phyloP scores from a whole-genome alignment of 2,888 invertebrate genomes.

The Orthosia gothica region DNA sequence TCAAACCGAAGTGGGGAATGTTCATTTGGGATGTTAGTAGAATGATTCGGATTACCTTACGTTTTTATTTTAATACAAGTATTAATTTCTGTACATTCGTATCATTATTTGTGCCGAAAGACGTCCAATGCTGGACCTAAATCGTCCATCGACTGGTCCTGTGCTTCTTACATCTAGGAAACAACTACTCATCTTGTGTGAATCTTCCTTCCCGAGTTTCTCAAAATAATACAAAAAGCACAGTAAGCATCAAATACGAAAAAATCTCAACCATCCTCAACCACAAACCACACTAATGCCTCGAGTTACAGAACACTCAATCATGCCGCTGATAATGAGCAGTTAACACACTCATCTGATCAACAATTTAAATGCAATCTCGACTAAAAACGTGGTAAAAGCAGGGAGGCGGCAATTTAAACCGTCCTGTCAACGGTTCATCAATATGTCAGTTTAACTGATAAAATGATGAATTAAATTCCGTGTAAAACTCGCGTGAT shows the following conservation, averaged over 20 bases:
- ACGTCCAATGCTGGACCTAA: too few relatives aligned
- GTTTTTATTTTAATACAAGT: not conserved
- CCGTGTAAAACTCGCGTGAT: slow-evolving; percentile 75
- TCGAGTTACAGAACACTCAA: slow-evolving; percentile 6
- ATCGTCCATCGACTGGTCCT: too few relatives aligned
- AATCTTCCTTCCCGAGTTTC: not conserved
- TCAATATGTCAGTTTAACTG: slow-evolving; percentile 77
- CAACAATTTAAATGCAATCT: slow-evolving; percentile 74
- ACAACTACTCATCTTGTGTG: too few relatives aligned
- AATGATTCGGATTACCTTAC: not conserved
- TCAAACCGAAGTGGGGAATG: not conserved
- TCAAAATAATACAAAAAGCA: not conserved
- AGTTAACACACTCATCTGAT: slow-evolving; percentile 42
- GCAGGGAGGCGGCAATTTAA: slow-evolving; percentile 74
- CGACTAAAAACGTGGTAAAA: slow-evolving; percentile 71
- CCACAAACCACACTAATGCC: not conserved
- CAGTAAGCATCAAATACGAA: not conserved
- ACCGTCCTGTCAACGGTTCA: slow-evolving; percentile 74
- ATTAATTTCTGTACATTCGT: too few relatives aligned
- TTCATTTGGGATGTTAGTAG: not conserved
- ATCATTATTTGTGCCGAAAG: too few relatives aligned
- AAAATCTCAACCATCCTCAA: not conserved
- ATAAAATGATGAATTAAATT: slow-evolving; percentile 82
- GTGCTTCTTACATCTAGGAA: too few relatives aligned
- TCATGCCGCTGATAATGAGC: not conserved